These are phyloP conservation scores for Drosophila miranda DNA, from an alignment of 1,140 invertebrate genomes.

Conservation along the genomic window DNA sequence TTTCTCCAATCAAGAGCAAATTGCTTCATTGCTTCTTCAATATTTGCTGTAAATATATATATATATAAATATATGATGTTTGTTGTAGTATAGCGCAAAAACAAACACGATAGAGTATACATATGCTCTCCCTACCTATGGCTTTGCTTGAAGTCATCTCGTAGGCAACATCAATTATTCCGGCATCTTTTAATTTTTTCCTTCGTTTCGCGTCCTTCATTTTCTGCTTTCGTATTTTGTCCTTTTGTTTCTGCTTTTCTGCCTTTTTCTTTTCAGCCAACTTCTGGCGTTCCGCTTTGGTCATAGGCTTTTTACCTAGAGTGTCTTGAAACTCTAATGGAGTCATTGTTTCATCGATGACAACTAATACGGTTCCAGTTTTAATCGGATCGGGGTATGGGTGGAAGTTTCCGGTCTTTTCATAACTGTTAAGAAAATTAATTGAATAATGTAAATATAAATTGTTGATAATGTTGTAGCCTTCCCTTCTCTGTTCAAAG, in stretches of 20 bases:
- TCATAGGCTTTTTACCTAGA: constrained; percentile 76
- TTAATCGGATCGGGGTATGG: constrained; percentile 83
- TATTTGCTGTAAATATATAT: constrained; percentile 49
- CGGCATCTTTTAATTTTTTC: constrained; percentile 72
- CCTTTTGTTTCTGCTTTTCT: constrained; percentile 57
- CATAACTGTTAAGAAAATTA: constrained; percentile 72
- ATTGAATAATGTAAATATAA: not conserved
- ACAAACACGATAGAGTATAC: not conserved
- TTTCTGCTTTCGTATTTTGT: constrained; percentile 58
- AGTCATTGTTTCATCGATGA: constrained; percentile 83
- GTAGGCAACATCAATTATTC: constrained; percentile 72
- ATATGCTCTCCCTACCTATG: constrained; percentile 44
- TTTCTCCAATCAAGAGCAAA: constrained; percentile 83
- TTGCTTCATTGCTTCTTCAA: constrained; percentile 79
- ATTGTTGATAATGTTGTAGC: too few relatives aligned
- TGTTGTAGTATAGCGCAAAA: too few relatives aligned
- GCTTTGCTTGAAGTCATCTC: constrained; percentile 49
- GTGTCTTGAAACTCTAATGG: constrained; percentile 83
- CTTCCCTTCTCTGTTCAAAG: not conserved
- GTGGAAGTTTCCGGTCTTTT: constrained; percentile 83
- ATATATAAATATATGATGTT: not conserved
- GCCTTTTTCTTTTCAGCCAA: constrained; percentile 65
- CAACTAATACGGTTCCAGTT: constrained; percentile 84
- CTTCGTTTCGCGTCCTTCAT: constrained; percentile 66
- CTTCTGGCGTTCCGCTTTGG: constrained; percentile 68